Base-by-base conservation (phyloP, 2,888 invertebrate species). In the Melanotus villosus region DNA sequence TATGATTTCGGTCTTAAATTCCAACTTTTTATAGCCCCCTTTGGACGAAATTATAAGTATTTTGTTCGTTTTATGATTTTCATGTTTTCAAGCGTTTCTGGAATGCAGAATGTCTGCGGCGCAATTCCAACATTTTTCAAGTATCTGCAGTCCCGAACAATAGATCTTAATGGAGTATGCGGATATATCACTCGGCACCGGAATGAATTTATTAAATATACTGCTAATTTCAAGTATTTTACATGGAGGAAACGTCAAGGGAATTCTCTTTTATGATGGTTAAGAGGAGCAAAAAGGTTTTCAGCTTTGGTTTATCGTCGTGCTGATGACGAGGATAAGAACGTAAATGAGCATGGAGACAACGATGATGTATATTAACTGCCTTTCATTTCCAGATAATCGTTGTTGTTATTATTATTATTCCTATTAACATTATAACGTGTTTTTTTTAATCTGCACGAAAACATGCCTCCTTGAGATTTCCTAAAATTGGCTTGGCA, bases 51-150 rank as follows among this genome's bases (percentile, higher is more conserved):
- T 59, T 59, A 43, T 16, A 26, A 12, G 45, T 45, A 59, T 43
- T 59, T 59, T 59, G 26, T 45, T 59, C 43, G 43, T 32, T 45
- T 57, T 59, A 45, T 59, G 59, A 57, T 57, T 57, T 57, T 54
- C 54, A 34, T 54, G 32, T 34, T 54, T 54, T 38, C 52, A 10
- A 18, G 50, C 16, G 18, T 23, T 6, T 23, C 23, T 12, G 47
- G 47, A 21, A 23, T 23, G 47, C 10, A n/a, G 34, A 52, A 52
- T n/a, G 26, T 52, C 32, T 52, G n/a, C 32, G 18, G 16, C 32
- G 32, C 30, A 32, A 23, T 32, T 32, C 52, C 18, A 18, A 14
- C 47, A 34, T 32, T 52, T 47, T 52, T 52, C 52, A 32, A 32
- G 47, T 12, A 32, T 32, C 32, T 32, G 18, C 52, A 52, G 23